Evolutionary conservation across 2,888 invertebrate genomes (phyloP), one percentile per base, ranked within the genome.

Genomic region (Apamea monoglypha): DNA sequence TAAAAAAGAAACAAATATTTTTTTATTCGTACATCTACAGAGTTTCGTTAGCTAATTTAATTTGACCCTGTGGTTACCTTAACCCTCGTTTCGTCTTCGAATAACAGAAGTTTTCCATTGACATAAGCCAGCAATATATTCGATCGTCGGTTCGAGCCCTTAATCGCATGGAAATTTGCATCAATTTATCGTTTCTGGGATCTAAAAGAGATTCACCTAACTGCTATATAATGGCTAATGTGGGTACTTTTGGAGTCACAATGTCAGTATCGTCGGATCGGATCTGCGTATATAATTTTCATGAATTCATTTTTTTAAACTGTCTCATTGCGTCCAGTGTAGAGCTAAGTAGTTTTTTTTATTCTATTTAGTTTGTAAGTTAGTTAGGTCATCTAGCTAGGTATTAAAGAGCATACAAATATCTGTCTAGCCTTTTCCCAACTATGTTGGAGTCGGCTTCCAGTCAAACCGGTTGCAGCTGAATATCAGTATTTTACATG

Each of bases 161-260:
- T 84, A 81, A 84, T 84, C 74, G 71, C 74, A 64, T 77, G n/a
- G 21, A 81, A 67, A 84, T 80, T 84, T 77, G 76, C 84, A 76
- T 76, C 76, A 64, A 81, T 77, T 64, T 84, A 84, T 84, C 76
- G 76, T 68, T 77, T 29, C 47, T 69, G 16, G 61, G 53, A 84
- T 84, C 84, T 73, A 61, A 77, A 61, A 75, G 71, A 36, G 64
- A 77, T 84, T 73, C 32, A 66, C 40, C 47, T 77, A 84, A 84
- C 71, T 63, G 68, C 68, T 72, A 61, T 81, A 68, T 81, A 84
- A 76, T 84, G 50, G 59, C 59, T 63, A 64, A 76, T 84, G 44
- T 72, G 21, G 36, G 63, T 59, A 71, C 25, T 71, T 68, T 80
- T 74, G 14, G 18, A 50, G 4, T 63, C 18, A 50, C 44, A 69